Evolutionary conservation across 2,113 vertebrate species (phyloP).

Genomic region (Cottus gobio): DNA sequence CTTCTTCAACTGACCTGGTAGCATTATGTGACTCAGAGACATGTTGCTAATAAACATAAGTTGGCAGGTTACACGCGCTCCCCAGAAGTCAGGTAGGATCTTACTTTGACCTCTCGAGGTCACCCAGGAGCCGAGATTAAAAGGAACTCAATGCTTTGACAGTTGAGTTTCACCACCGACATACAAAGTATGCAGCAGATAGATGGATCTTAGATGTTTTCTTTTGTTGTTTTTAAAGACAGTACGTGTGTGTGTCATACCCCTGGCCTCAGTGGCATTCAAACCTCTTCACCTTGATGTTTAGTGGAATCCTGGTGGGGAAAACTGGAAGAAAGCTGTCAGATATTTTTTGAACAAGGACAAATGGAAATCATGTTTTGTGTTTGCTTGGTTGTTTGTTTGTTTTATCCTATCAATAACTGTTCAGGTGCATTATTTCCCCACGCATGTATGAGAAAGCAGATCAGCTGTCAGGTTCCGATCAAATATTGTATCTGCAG

Average conservation of each 20-base stretch:
- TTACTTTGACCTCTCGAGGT: slow-evolving; percentile 57
- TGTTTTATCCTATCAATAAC: not conserved
- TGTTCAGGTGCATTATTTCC: not conserved
- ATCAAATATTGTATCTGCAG: not conserved
- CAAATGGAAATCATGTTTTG: not conserved
- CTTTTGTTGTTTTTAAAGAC: not conserved
- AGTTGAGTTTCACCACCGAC: not conserved
- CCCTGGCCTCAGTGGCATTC: not conserved
- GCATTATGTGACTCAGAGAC: not conserved
- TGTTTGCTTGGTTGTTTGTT: not conserved
- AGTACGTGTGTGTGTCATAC: not conserved
- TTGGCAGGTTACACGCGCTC: slow-evolving; percentile 6
- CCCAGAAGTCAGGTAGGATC: slow-evolving; percentile 16
- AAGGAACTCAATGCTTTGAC: slow-evolving; percentile 25
- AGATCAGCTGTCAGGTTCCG: slow-evolving; percentile 2
- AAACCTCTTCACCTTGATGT: not conserved
- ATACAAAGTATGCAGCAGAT: not conserved
- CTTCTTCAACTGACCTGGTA: not conserved
- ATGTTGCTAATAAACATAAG: not conserved
- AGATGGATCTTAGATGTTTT: not conserved
- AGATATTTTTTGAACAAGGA: not conserved
- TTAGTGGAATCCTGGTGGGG: not conserved
- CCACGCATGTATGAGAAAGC: no score
- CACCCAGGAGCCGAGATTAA: slow-evolving; percentile 42
- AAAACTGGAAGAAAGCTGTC: not conserved